Evolutionary conservation across 1,140 invertebrate genomes (phyloP).

Genomic region (Ceratosolen fusciceps): DNA sequence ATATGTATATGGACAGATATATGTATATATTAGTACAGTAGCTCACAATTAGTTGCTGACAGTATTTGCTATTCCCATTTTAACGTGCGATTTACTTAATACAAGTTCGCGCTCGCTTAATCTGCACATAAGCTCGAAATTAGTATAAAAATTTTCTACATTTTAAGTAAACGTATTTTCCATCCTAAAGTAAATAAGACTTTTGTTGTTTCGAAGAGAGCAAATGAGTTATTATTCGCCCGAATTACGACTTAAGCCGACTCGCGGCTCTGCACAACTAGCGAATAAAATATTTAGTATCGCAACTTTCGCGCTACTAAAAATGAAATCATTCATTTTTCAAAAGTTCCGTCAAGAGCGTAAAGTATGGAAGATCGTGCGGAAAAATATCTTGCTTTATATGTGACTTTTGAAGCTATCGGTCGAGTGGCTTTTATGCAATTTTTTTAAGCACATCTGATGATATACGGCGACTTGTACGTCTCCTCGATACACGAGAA

Average conservation of each 20-base stretch:
- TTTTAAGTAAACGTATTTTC: background rate
- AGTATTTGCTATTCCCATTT: background rate
- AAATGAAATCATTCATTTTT: conserved; percentile 16
- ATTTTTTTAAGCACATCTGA: background rate
- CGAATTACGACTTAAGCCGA: background rate
- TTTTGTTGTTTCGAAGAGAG: background rate
- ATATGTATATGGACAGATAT: background rate
- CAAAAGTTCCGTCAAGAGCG: background rate
- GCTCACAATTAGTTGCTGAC: background rate
- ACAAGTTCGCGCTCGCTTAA: background rate
- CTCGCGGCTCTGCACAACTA: background rate
- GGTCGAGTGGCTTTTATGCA: background rate
- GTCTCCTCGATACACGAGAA: too few relatives aligned
- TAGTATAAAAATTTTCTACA: conserved; percentile 9
- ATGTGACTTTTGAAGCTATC: background rate
- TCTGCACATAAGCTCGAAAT: conserved; percentile 6
- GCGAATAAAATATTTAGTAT: conserved; percentile 11
- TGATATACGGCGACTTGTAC: too few relatives aligned
- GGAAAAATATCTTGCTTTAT: background rate
- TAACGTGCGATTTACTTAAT: conserved; percentile 14
- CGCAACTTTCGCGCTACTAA: background rate
- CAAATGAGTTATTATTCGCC: conserved; percentile 13
- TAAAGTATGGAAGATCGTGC: background rate
- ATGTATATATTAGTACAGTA: background rate
- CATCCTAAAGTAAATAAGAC: conserved; percentile 21